Evolutionary conservation across 2,113 vertebrate genomes (phyloP), one percentile per base, ranked within the genome.

Genomic region (Urocitellus parryii): DNA sequence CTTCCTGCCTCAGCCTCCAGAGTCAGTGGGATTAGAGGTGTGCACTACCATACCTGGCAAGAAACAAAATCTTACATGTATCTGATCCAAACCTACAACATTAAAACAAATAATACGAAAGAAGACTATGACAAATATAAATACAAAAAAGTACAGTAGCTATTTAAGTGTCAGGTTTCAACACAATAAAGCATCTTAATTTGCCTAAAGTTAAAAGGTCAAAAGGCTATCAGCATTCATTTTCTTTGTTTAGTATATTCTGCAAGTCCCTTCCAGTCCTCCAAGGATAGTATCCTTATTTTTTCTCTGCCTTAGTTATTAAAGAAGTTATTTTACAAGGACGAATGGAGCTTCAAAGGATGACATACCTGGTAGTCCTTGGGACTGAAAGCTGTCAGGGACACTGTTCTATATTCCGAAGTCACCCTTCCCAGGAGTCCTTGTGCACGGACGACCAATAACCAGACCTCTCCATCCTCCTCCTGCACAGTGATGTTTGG

Each of bases 391-490:
- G 99, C 99, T 92, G 99, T 99, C 91, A 99, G 94, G 2, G 99
- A 98, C 56, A 99, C 98, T 4, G 99, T 99, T 95, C 98, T 99
- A 77, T 99, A 99, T 82, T 99, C 98, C 1, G 99, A 99, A 95
- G 98, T 94, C 92, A 99, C 98, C 68, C 97, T 99, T 95, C 99
- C 99, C 96, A 99, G 98, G 53, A 99, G 99, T 10, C 99, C 99
- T 96, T 99, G 99, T 0, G 99, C 99, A 91, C 99, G 99, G 92
- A 99, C 98, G 1, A 99, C 99, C 76, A 98, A 96, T 53, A 99
- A 94, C 1, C 83, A 98, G 89, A 99, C 13, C 11, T 98, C 93
- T 76, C 99, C 99, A 63, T 93, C 98, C 97, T 99, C 99, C 92
- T 99, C 99, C 10, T 98, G 98, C 70, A 99, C 97, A 0, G 98